These are phyloP conservation scores for Apeira syringaria DNA, from an alignment of 2,888 invertebrate species.

Conservation along the genomic window DNA sequence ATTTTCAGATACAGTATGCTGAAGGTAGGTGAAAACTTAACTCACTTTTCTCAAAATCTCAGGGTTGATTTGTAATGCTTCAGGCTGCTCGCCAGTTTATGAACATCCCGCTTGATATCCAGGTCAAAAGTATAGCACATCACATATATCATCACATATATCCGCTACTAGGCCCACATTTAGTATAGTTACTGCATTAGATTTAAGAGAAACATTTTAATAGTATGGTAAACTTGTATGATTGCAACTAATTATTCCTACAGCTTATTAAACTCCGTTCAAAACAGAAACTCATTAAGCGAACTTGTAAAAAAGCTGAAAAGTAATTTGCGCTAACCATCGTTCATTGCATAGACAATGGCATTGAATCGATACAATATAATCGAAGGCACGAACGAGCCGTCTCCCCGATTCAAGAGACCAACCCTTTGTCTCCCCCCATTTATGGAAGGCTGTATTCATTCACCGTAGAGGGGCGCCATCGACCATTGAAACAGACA, in stretches of 20 bases:
- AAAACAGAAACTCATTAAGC: slow-evolving; percentile 33
- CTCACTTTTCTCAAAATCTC: too few relatives aligned
- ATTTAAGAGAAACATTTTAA: too few relatives aligned
- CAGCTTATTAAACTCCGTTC: slow-evolving; percentile 23
- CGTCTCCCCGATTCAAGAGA: slow-evolving; percentile 81
- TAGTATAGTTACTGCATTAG: too few relatives aligned
- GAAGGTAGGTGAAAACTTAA: too few relatives aligned
- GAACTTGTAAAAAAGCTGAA: slow-evolving; percentile 58
- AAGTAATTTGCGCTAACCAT: slow-evolving; percentile 82
- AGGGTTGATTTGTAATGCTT: too few relatives aligned
- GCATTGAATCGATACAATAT: slow-evolving; percentile 81
- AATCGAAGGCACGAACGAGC: slow-evolving; percentile 79
- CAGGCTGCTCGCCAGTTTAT: too few relatives aligned
- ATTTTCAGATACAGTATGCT: too few relatives aligned
- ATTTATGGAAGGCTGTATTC: slow-evolving; percentile 79
- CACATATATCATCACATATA: too few relatives aligned
- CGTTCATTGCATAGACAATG: slow-evolving; percentile 74
- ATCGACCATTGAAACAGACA: slow-evolving; percentile 80
- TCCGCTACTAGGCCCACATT: too few relatives aligned
- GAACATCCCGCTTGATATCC: too few relatives aligned
- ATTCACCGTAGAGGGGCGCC: slow-evolving; percentile 80
- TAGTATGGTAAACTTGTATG: too few relatives aligned
- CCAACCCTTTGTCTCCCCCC: slow-evolving; percentile 81
- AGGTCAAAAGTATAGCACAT: too few relatives aligned
- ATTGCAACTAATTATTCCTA: slow-evolving; percentile 4